Evolutionary conservation across 1,140 invertebrate genomes (phyloP), one percentile per base, ranked within the genome.

Genomic region (Drosophila lowei): DNA sequence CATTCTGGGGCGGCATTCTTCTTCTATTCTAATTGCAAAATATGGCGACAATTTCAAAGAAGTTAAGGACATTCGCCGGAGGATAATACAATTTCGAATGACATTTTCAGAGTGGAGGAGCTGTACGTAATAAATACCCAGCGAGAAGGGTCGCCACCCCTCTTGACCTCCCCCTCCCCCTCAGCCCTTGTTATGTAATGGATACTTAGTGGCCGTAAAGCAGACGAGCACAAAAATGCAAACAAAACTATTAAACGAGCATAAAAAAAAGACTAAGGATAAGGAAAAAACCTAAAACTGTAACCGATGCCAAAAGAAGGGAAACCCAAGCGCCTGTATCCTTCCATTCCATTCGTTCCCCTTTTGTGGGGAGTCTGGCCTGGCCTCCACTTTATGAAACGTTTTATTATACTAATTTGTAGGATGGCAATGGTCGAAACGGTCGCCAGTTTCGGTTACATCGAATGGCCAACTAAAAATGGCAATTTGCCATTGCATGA

Each of bases 401-500:
- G 88, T 90, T 90, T 90, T 90, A 90, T 90, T 90, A 86, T 74
- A 85, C 88, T 90, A 90, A 90, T 90, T 90, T 90, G 88, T 90
- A 90, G 76, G 78, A 67, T 79, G 76, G 78, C 67, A 71, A 71
- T 90, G 80, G 76, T 78, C 74, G 55, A 50, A 78, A 72, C 59
- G 67, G 71, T 86, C 72, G 78, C 80, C 74, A 75, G 80, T 90
- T 89, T 89, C 74, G 86, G 86, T 86, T 86, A 89, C 86, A 85
- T 81, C 70, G 79, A 85, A 85, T 89, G 77, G 77, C 67, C 80
- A 81, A 83, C 81, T 85, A 80, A 78, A 89, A 89, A 84, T 90
- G 88, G 88, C 88, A 90, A 77, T 78, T 90, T 90, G 88, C 88
- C 88, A 90, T 85, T 77, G 70, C 59, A 65, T 78, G 61, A 74